These are phyloP conservation scores for Scaptomyza flava DNA, from an alignment of 2,888 invertebrate genomes.

Conservation along the genomic window DNA sequence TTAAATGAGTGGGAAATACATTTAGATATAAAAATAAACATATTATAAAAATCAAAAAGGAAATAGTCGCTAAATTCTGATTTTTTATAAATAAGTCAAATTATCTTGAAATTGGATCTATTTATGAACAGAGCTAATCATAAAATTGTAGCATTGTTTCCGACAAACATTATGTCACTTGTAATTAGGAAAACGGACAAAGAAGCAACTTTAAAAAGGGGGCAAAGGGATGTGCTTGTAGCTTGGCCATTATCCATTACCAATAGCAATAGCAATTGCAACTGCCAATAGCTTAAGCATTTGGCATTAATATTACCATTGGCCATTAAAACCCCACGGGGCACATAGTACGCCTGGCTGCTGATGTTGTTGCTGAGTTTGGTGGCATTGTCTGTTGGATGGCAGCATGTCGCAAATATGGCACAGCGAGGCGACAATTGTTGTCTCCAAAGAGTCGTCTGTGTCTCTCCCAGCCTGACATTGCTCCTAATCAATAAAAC, in stretches of 20 bases:
- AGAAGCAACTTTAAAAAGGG: conserved; percentile 29
- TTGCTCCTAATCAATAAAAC: conserved; percentile 78
- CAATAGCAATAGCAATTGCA: conserved; percentile 6
- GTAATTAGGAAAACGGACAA: conserved; percentile 48
- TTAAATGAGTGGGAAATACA: conserved; percentile 56
- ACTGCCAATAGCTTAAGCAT: conserved; percentile 14
- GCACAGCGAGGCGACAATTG: conserved; percentile 81
- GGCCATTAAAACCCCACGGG: conserved; percentile 43
- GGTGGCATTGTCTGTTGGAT: conserved; percentile 46
- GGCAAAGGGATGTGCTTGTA: conserved; percentile 10
- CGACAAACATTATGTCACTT: conserved; percentile 54
- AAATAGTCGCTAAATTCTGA: conserved; percentile 43
- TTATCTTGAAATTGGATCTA: conserved; percentile 7
- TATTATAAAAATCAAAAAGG: conserved; percentile 35
- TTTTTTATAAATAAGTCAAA: conserved; percentile 29
- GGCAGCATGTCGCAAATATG: conserved; percentile 72
- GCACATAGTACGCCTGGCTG: conserved; percentile 37
- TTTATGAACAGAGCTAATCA: conserved; percentile 2
- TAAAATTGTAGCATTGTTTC: not conserved
- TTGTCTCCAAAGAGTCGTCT: conserved; percentile 78
- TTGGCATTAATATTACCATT: conserved; percentile 24
- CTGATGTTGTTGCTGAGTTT: not conserved
- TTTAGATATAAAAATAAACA: conserved; percentile 15
- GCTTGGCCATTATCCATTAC: conserved; percentile 26
- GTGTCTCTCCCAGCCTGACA: conserved; percentile 40